A percentile compares a stretch with the other conserved stretches of the same genome.
Evolutionary conservation across 2,113 vertebrate genomes (phyloP).

Genomic region (Ginglymostoma cirratum): DNA sequence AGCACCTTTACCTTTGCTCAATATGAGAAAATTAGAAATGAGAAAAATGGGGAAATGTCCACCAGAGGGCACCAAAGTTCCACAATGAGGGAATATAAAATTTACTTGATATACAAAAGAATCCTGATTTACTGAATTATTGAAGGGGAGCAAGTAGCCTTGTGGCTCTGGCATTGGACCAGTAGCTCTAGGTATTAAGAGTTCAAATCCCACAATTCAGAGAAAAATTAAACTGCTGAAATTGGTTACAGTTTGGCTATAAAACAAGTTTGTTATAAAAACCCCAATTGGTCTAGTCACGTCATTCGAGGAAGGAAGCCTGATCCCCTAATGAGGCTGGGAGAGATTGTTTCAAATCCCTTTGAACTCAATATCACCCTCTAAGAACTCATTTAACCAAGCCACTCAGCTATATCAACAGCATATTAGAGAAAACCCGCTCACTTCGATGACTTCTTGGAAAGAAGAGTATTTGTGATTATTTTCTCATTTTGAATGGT

Average conservation of each 20-base stretch:
- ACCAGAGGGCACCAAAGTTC: neutral
- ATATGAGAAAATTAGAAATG: neutral
- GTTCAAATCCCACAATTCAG: neutral
- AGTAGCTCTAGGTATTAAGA: neutral
- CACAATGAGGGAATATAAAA: neutral
- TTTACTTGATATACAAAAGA: neutral
- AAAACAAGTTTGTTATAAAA: neutral
- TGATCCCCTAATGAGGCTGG: neutral
- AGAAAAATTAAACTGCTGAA: neutral
- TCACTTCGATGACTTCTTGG: neutral
- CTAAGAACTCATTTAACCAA: neutral
- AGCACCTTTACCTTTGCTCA: neutral
- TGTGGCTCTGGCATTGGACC: neutral
- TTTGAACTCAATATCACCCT: neutral
- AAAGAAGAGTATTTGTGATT: neutral
- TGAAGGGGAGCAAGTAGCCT: neutral
- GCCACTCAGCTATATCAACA: neutral
- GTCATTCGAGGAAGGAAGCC: neutral
- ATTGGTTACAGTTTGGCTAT: neutral
- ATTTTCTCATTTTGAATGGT: neutral
- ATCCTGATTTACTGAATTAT: neutral
- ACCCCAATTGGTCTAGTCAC: neutral
- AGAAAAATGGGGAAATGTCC: neutral
- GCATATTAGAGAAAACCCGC: neutral
- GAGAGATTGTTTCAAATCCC: neutral